These are phyloP conservation scores for Chiridota heheva DNA, from an alignment of 35 echinoderm and acorn worm species.

Conservation along the genomic window DNA sequence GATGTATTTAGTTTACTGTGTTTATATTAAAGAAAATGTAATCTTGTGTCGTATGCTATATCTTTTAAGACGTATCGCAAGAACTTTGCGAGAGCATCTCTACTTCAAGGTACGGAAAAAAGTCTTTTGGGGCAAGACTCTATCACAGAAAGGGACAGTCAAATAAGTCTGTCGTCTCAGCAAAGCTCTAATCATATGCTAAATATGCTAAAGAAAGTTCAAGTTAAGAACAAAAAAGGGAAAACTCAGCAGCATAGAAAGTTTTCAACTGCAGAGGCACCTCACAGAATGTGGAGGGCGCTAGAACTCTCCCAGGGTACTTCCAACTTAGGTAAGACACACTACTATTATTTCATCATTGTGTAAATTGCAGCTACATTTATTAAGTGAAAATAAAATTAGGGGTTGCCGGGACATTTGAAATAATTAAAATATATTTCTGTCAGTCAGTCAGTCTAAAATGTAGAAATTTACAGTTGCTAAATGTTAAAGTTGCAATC, in stretches of 20 bases:
- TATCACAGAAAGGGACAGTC: constrained; percentile 33
- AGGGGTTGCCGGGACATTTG: too few species aligned
- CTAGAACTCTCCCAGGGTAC: constrained; percentile 48
- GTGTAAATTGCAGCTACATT: too few species aligned
- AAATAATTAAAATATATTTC: too few species aligned
- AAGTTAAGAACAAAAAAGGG: constrained; percentile 10
- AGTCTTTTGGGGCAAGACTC: neutral
- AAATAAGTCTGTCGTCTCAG: constrained; percentile 25
- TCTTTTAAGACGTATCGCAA: constrained; percentile 27
- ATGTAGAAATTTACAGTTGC: too few species aligned
- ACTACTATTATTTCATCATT: too few species aligned
- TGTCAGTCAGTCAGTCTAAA: too few species aligned
- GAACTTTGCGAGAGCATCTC: constrained; percentile 16
- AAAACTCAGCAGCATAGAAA: neutral
- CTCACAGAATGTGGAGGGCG: constrained; percentile 80
- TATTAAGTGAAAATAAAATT: too few species aligned
- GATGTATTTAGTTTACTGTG: too few species aligned
- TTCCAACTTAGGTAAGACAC: constrained; percentile 22
- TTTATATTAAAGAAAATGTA: too few species aligned
- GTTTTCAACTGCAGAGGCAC: constrained; percentile 21
- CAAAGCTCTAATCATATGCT: constrained; percentile 23
- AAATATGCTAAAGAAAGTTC: constrained; percentile 46
- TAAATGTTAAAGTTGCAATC: too few species aligned
- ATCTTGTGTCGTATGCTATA: too few species aligned
- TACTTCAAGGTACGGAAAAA: constrained; percentile 9